Conservation (phyloP, 1,140 invertebrate species). For the Oedothorax gibbosus region DNA sequence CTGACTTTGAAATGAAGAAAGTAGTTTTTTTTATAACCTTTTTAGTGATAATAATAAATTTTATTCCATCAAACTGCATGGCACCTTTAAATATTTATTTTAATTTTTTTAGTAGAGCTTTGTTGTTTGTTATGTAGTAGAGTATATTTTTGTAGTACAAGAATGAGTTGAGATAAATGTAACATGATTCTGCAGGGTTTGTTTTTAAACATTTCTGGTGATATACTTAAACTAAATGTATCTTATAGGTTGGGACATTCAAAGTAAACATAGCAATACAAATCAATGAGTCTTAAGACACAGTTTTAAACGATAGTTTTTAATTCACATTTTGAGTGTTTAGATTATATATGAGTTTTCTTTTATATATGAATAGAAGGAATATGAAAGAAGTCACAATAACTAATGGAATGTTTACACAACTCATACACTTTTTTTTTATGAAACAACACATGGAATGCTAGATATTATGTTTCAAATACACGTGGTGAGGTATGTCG, state of each 20-base stretch:
- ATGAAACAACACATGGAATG: slow-evolving; percentile 38
- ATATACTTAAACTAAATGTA: too few relatives aligned
- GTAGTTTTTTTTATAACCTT: too few relatives aligned
- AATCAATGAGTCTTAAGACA: not conserved
- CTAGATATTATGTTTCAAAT: slow-evolving; percentile 42
- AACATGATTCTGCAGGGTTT: too few relatives aligned
- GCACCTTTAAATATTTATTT: too few relatives aligned
- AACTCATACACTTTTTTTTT: slow-evolving; percentile 39
- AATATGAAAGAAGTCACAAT: slow-evolving; percentile 31
- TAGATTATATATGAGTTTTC: not conserved
- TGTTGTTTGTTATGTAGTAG: too few relatives aligned
- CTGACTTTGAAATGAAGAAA: too few relatives aligned
- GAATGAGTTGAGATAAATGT: too few relatives aligned
- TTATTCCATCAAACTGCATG: too few relatives aligned
- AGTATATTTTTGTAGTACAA: too few relatives aligned
- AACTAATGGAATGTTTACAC: slow-evolving; percentile 47
- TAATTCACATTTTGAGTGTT: not conserved
- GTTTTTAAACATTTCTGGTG: too few relatives aligned
- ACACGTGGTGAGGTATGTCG: slow-evolving; percentile 55
- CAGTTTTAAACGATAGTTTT: not conserved
- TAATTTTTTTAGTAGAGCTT: too few relatives aligned
- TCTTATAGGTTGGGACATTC: not conserved
- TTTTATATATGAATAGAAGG: slow-evolving; percentile 9
- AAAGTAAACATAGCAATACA: not conserved
- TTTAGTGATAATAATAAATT: too few relatives aligned